A percentile compares a stretch with the other conserved stretches of the same genome.
Conservation (phyloP, 2,113 vertebrate species). For the Catharus minimus region DNA sequence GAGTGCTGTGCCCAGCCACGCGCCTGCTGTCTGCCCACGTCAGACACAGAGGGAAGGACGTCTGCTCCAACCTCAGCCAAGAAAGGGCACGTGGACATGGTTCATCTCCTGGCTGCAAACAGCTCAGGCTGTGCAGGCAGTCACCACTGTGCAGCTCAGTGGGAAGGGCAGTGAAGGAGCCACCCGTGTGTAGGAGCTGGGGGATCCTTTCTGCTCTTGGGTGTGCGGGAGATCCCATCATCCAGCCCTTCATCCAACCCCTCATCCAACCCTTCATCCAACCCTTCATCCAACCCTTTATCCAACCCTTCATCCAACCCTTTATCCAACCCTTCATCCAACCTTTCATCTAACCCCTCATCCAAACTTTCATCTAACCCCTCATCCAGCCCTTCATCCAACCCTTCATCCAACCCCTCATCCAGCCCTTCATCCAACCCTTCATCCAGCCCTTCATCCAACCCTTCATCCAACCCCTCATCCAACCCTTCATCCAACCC, state of each 20-base stretch:
- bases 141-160: fast-evolving
- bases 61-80: constrained; percentile 1
- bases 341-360: background rate
- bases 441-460: background rate
- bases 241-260: background rate
- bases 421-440: background rate
- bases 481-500: background rate
- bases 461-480: background rate
- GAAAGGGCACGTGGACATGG: background rate
- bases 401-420: background rate
- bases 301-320: background rate
- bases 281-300: background rate
- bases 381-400: background rate
- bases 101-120: background rate
- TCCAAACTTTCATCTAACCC: background rate
- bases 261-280: background rate
- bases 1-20: background rate
- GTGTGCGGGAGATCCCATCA: background rate
- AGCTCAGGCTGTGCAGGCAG: background rate
- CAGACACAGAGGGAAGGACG: background rate
- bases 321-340: background rate
- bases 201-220: background rate
- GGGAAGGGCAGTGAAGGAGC: fast-evolving
- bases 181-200: fast-evolving
- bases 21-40: background rate